Percentiles rank a stretch among this genome's conserved stretches.
Evolutionary conservation across 2,113 vertebrate species (phyloP).

Genomic region (Oreocharis arfaki): DNA sequence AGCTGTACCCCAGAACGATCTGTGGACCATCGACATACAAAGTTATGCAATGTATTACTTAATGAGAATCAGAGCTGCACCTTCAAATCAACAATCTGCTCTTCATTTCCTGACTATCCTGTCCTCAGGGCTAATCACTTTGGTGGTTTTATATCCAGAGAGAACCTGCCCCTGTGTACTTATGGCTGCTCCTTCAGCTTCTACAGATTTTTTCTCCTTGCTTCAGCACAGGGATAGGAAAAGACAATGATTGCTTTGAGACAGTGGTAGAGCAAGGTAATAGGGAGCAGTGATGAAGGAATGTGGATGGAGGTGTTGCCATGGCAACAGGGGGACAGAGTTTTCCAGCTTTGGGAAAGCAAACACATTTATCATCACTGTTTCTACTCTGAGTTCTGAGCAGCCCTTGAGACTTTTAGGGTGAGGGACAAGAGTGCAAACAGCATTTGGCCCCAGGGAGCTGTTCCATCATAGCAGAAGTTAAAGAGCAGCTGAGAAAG

Average conservation of each 20-base stretch:
- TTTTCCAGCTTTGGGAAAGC: neutral
- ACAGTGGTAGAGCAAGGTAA: neutral
- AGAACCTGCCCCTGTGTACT: neutral
- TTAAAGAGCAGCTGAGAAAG: neutral
- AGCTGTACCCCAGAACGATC: neutral
- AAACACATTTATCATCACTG: neutral
- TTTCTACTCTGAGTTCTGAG: neutral
- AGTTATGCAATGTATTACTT: neutral
- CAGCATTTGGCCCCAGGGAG: neutral
- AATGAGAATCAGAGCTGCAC: neutral
- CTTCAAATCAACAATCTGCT: neutral
- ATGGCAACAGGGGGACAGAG: slow-evolving; percentile 32
- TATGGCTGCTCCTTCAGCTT: neutral
- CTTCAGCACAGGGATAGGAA: neutral
- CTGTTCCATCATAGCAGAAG: neutral
- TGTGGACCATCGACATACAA: neutral
- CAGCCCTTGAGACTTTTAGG: neutral
- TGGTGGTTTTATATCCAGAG: neutral
- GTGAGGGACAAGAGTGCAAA: neutral
- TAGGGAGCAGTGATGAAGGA: slow-evolving; percentile 8
- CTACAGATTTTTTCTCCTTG: neutral
- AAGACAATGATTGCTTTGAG: neutral
- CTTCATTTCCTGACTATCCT: neutral
- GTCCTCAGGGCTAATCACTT: neutral
- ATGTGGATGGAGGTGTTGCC: slow-evolving; percentile 29